Evolutionary conservation across 2,797 vertebrate species (phyloP).

Genomic region (Acomys russatus): DNA sequence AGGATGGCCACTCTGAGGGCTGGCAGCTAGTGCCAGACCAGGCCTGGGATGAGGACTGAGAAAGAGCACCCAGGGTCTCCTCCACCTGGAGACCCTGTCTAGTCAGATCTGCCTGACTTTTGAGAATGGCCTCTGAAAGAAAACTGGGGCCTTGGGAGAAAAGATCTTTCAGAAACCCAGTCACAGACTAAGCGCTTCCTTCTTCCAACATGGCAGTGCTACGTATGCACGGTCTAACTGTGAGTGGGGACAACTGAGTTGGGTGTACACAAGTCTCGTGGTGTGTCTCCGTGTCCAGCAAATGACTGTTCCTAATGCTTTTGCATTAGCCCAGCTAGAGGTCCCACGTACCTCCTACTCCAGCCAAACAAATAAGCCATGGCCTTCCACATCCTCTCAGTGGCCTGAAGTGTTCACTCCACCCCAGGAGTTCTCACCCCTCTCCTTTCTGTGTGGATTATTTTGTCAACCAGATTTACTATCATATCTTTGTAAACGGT

Average conservation of each 20-base stretch:
- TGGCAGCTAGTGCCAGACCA: neutral
- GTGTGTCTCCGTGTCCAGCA: neutral
- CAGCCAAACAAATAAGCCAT: neutral
- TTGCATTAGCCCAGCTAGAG: neutral
- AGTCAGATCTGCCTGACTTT: conserved; percentile 13
- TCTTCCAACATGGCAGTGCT: neutral
- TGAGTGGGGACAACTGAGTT: neutral
- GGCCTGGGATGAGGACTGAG: rapidly evolving
- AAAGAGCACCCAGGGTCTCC: neutral
- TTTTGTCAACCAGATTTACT: neutral
- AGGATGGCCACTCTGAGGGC: neutral
- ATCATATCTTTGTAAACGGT: neutral
- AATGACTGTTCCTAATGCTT: neutral
- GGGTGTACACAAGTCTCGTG: neutral
- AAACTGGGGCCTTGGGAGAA: conserved; percentile 4
- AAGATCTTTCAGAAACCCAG: conserved; percentile 12
- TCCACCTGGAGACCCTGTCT: neutral
- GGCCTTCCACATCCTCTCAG: neutral
- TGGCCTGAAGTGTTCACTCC: neutral
- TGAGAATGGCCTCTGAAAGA: neutral
- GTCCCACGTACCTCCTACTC: neutral
- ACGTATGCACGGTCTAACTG: neutral
- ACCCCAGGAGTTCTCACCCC: neutral
- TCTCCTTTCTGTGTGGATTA: neutral
- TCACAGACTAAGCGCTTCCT: neutral